These are phyloP conservation scores for Micromesistius poutassou DNA, from an alignment of 2,797 vertebrate genomes.

Conservation along the genomic window DNA sequence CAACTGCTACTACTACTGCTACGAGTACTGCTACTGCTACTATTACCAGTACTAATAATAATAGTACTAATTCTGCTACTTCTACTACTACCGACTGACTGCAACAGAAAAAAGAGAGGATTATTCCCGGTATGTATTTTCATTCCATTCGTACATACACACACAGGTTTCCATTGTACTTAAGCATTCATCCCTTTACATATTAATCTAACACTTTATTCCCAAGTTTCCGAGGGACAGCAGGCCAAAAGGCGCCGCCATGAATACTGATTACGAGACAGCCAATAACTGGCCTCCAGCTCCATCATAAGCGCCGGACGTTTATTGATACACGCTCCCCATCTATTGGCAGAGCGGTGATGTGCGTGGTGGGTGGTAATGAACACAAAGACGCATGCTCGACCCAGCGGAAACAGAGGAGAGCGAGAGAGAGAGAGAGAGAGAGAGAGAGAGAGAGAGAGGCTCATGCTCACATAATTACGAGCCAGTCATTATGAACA, in stretches of 20 bases:
- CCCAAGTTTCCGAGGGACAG: background rate
- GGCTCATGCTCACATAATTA: background rate
- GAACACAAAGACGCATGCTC: slow-evolving; percentile 45
- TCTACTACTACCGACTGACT: too few species aligned
- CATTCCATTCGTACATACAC: background rate
- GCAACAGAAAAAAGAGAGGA: too few species aligned
- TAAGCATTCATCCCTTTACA: background rate
- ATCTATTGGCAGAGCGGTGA: slow-evolving; percentile 45
- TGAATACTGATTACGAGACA: background rate
- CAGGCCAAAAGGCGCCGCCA: background rate
- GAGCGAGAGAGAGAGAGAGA: slow-evolving; percentile 9
- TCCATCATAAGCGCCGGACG: slow-evolving; percentile 41
- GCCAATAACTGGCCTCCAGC: background rate
- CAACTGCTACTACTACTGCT: too few species aligned
- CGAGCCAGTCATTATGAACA: background rate
- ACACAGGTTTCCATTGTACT: background rate
- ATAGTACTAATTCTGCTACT: too few species aligned
- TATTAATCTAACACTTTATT: background rate
- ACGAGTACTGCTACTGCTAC: too few species aligned
- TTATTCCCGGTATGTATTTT: background rate
- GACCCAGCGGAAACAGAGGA: slow-evolving; percentile 12
- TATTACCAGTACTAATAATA: too few species aligned
- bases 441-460: slow-evolving; percentile 8
- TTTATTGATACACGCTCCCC: slow-evolving; percentile 55
- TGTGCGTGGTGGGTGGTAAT: slow-evolving; percentile 41